Percentiles rank a stretch among this genome's conserved stretches.
These are phyloP conservation scores for Enteromius anoplus DNA, from an alignment of 2,797 vertebrate species.

Conservation along the genomic window DNA sequence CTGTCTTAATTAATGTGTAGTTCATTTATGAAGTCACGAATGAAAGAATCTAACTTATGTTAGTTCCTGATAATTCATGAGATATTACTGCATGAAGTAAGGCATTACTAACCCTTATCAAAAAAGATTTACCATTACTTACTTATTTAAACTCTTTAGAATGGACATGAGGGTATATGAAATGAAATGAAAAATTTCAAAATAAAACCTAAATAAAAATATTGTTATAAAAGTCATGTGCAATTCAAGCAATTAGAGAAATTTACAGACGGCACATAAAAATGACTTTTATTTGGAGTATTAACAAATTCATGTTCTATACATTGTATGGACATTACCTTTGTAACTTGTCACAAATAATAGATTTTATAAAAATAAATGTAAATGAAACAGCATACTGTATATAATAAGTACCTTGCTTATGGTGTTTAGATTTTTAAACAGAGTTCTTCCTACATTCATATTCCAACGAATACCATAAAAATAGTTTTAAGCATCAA, in stretches of 20 bases:
- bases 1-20: too few species aligned
- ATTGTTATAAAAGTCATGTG: neutral
- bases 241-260: conserved; percentile 32
- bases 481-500: conserved; percentile 56
- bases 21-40: too few species aligned
- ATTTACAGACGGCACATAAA: conserved; percentile 78
- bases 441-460: conserved; percentile 61
- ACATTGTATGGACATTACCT: conserved; percentile 79
- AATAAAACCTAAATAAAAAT: neutral
- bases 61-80: too few species aligned
- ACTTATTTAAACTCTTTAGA: neutral
- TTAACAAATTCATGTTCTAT: conserved; percentile 80
- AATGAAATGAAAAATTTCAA: too few species aligned
- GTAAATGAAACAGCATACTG: conserved; percentile 75
- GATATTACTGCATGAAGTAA: too few species aligned
- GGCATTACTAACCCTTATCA: too few species aligned
- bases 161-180: neutral
- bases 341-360: conserved; percentile 78
- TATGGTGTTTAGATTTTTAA: conserved; percentile 57
- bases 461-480: conserved; percentile 68
- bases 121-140: too few species aligned
- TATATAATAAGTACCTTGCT: conserved; percentile 63
- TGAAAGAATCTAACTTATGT: too few species aligned
- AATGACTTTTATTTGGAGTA: conserved; percentile 83
- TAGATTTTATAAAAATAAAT: conserved; percentile 84